These are phyloP conservation scores for Diacarnus erythraeanus DNA, from an alignment of 37 sponge, comb jelly and placozoan species.

Conservation along the genomic window DNA sequence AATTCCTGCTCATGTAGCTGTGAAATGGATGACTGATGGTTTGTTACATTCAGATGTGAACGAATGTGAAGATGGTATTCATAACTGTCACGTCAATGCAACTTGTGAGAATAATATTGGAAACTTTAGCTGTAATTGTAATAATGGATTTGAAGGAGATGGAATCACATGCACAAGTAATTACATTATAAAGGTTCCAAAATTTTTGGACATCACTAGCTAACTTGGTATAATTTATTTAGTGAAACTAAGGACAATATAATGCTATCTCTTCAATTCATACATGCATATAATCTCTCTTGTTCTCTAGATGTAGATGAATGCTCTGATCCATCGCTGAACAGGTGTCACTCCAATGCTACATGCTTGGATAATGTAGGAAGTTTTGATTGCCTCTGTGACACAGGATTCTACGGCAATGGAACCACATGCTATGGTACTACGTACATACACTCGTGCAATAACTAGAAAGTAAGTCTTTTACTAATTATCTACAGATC, in stretches of 20 bases:
- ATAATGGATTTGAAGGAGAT: conserved; percentile 21
- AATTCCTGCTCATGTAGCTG: background rate
- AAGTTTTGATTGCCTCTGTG: conserved; percentile 46
- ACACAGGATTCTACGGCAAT: conserved; percentile 34
- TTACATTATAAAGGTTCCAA: too few relatives aligned
- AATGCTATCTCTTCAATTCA: too few relatives aligned
- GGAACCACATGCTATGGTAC: conserved; percentile 20
- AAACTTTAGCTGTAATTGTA: conserved; percentile 32
- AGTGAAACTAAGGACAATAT: too few relatives aligned
- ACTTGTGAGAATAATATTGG: conserved; percentile 26
- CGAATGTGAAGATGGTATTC: background rate
- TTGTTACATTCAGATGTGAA: conserved; percentile 7
- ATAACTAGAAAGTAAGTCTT: background rate
- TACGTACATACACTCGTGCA: background rate
- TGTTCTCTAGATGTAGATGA: conserved; percentile 46
- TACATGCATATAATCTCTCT: too few relatives aligned
- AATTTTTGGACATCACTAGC: too few relatives aligned
- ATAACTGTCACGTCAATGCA: conserved; percentile 13
- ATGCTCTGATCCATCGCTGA: background rate
- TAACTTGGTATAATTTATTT: too few relatives aligned
- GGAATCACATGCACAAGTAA: conserved; percentile 13
- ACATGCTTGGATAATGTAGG: conserved; percentile 37
- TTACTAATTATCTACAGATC: conserved; percentile 22
- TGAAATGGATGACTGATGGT: background rate
- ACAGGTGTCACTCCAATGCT: conserved; percentile 19